Evolutionary conservation across 2,113 vertebrate genomes (phyloP).

Genomic region (Pelecanoides urinatrix): DNA sequence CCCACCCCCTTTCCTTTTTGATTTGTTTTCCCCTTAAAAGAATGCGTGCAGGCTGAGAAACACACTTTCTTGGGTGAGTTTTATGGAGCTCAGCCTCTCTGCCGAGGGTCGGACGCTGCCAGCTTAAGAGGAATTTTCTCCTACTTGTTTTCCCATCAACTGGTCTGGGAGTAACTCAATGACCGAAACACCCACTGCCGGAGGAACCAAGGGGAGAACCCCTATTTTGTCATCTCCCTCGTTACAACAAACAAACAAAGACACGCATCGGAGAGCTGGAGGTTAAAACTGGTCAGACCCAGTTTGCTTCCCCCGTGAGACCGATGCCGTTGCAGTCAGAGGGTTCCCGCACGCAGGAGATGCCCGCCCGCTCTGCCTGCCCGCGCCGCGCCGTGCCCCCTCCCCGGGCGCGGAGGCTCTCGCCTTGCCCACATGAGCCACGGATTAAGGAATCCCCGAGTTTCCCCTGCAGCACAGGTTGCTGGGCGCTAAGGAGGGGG

Average conservation of each 20-base stretch:
- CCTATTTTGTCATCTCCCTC: neutral
- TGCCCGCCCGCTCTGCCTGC: neutral
- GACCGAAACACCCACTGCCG: neutral
- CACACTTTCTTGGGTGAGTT: neutral
- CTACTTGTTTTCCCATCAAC: neutral
- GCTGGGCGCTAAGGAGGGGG: neutral
- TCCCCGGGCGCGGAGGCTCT: neutral
- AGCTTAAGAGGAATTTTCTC: neutral
- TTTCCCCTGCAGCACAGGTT: neutral
- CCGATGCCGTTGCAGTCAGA: neutral
- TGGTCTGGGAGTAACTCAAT: neutral
- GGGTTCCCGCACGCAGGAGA: neutral
- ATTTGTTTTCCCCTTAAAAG: neutral
- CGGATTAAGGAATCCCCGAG: neutral
- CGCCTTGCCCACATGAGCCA: neutral
- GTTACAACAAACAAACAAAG: neutral
- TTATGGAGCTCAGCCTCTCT: neutral
- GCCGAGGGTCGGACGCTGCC: neutral
- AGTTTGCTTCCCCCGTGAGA: neutral
- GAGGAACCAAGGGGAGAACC: neutral
- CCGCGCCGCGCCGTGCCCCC: neutral
- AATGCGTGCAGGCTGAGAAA: neutral
- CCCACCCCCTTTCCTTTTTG: neutral
- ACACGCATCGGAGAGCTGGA: neutral
- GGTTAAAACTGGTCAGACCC: neutral